phyloP scores from a whole-genome alignment of 2,797 vertebrate genomes.

The Florisuga fusca region DNA sequence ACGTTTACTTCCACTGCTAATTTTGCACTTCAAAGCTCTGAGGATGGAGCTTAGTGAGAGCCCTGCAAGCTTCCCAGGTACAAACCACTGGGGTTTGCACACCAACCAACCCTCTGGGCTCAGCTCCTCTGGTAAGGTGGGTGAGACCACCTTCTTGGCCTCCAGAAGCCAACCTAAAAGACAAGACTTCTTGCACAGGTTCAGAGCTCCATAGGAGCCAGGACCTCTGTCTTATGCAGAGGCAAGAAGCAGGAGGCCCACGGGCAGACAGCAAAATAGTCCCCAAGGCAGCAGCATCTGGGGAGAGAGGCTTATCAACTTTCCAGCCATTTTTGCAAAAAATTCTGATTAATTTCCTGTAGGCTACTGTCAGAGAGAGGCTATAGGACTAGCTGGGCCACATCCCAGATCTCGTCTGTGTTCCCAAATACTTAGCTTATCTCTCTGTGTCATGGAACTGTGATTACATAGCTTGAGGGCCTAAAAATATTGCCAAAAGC shows the following conservation, averaged over 20 bases:
- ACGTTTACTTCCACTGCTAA: neutral
- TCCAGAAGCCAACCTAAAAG: neutral
- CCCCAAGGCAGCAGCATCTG: rapidly evolving
- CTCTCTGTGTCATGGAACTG: slow-evolving; percentile 29
- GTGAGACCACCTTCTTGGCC: no score
- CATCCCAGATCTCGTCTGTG: neutral
- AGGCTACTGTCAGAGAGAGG: slow-evolving; percentile 24
- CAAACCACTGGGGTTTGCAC: neutral
- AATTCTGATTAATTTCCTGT: slow-evolving; percentile 35
- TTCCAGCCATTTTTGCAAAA: slow-evolving; percentile 20
- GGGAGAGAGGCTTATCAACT: neutral
- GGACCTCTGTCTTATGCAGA: rapidly evolving
- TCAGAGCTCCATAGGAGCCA: neutral
- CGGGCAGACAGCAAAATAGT: rapidly evolving
- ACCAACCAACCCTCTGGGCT: neutral
- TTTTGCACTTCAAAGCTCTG: neutral
- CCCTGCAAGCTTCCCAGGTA: neutral
- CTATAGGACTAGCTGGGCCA: slow-evolving; percentile 28
- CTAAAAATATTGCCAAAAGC: slow-evolving; percentile 48
- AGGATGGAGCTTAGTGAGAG: neutral
- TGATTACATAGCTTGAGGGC: slow-evolving; percentile 1
- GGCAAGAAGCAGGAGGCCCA: neutral
- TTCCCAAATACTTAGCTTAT: slow-evolving; percentile 45
- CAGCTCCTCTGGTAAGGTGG: rapidly evolving
- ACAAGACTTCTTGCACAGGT: neutral